Percentiles rank a stretch among this genome's conserved stretches.
These are phyloP conservation scores for Epistrophe grossulariae DNA, from an alignment of 2,888 invertebrate genomes.

Conservation along the genomic window DNA sequence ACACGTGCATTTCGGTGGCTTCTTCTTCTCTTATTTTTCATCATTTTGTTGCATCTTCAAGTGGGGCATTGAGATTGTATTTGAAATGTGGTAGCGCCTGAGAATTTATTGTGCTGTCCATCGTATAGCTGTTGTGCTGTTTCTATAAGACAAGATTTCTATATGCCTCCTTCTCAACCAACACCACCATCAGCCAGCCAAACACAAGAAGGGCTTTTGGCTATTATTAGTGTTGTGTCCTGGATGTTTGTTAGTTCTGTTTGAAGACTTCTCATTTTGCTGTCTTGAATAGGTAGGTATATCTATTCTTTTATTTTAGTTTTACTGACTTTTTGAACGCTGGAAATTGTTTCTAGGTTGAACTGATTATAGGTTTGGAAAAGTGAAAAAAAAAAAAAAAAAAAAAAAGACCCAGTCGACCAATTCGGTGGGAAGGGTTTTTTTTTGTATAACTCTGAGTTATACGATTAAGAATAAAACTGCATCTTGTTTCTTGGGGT, in stretches of 20 bases:
- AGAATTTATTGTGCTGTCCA: constrained; percentile 77
- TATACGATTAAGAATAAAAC: not conserved
- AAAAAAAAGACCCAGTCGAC: not conserved
- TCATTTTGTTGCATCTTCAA: constrained; percentile 19
- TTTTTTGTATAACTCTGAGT: constrained; percentile 39
- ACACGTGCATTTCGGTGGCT: constrained; percentile 69
- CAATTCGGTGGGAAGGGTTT: constrained; percentile 20
- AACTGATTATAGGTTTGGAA: constrained; percentile 72
- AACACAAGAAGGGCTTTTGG: constrained; percentile 64
- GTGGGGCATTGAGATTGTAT: constrained; percentile 47
- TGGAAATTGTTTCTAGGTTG: constrained; percentile 59
- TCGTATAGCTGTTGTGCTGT: constrained; percentile 42
- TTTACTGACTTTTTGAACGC: constrained; percentile 10
- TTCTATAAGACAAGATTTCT: not conserved
- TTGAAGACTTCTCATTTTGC: constrained; percentile 57
- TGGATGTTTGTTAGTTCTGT: constrained; percentile 67
- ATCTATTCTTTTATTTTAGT: constrained; percentile 9
- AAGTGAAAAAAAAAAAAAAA: constrained; percentile 64
- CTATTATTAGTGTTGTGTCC: constrained; percentile 77
- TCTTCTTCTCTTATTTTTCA: not conserved
- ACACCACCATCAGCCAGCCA: not conserved
- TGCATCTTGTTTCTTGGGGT: constrained; percentile 24
- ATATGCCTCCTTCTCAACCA: not conserved
- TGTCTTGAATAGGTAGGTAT: constrained; percentile 10
- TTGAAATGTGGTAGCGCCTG: constrained; percentile 78